Percentiles rank a stretch among this genome's conserved stretches.
phyloP scores from a whole-genome alignment of 2,797 vertebrate species.

The Sebastes diaconus region DNA sequence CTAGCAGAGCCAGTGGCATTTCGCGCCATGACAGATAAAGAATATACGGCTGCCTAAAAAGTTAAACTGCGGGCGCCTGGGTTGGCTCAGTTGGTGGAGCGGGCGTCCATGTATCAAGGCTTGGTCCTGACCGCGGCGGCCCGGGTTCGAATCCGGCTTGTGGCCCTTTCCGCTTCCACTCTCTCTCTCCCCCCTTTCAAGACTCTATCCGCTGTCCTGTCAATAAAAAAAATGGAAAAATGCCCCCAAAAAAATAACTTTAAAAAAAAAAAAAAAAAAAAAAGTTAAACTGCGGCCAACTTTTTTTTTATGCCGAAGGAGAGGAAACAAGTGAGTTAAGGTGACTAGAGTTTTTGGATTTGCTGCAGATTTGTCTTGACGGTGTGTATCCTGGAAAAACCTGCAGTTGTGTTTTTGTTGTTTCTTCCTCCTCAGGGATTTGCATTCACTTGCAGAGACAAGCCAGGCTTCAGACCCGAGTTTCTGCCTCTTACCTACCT shows the following conservation, averaged over 20 bases:
- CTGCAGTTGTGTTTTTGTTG: conserved; percentile 23
- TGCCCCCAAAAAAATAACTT: too few relatives aligned
- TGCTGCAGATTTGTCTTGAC: conserved; percentile 46
- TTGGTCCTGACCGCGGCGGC: too few relatives aligned
- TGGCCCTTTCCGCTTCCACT: too few relatives aligned
- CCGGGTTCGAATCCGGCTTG: too few relatives aligned
- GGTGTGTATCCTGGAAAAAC: conserved; percentile 10
- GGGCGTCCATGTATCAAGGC: too few relatives aligned
- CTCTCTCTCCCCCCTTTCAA: too few relatives aligned
- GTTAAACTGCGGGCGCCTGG: not conserved
- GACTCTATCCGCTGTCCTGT: too few relatives aligned
- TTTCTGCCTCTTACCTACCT: conserved; percentile 80
- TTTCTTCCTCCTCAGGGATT: conserved; percentile 65
- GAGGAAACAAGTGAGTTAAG: not conserved
- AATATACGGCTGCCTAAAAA: not conserved
- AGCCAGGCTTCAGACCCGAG: conserved; percentile 67
- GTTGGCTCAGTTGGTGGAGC: too few relatives aligned
- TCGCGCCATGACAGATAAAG: not conserved
- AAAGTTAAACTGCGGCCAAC: conserved; percentile 17
- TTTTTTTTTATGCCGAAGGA: not conserved
- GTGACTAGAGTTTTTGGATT: conserved; percentile 19
- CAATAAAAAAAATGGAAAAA: too few relatives aligned
- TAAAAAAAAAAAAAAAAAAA: too few relatives aligned
- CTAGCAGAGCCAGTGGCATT: not conserved
- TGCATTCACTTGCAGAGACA: conserved; percentile 59